Evolutionary conservation across 1,140 invertebrate species (phyloP).

Genomic region (Zaprionus tsacasi): DNA sequence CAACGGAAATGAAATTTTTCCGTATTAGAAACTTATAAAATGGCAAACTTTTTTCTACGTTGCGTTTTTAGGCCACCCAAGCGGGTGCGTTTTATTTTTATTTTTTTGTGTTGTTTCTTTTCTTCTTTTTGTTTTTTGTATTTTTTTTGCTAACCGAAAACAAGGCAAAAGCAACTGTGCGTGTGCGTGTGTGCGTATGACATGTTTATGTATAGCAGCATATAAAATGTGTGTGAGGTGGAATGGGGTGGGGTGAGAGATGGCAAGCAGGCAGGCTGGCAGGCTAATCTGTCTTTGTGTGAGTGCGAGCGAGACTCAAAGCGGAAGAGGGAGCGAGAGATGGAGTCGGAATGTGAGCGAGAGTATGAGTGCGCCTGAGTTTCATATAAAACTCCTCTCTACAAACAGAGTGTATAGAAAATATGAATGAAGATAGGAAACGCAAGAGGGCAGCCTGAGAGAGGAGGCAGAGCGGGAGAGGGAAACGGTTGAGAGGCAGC

Average conservation of each 20-base stretch:
- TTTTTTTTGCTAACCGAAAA: constrained; percentile 33
- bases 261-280: constrained; percentile 9
- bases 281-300: constrained; percentile 25
- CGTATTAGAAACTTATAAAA: constrained; percentile 61
- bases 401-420: constrained; percentile 74
- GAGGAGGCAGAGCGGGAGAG: background rate
- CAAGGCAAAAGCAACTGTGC: constrained; percentile 42
- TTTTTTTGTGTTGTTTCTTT: constrained; percentile 1
- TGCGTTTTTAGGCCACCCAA: constrained; percentile 51
- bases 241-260: background rate
- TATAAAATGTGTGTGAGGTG: constrained; percentile 28
- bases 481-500: background rate
- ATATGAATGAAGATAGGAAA: constrained; percentile 74
- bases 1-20: constrained; percentile 72
- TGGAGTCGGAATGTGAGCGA: constrained; percentile 4
- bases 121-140: constrained; percentile 32
- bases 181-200: constrained; percentile 9
- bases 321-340: constrained; percentile 6
- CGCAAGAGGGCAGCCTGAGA: constrained; percentile 17
- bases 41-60: constrained; percentile 54
- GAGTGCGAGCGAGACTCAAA: constrained; percentile 23
- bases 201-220: constrained; percentile 61
- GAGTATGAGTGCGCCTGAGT: constrained; percentile 66
- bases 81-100: constrained; percentile 8
- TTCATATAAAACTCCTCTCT: constrained; percentile 56